Conservation (phyloP, 1,140 invertebrate genomes). For the Drosophila subpulchrella region DNA sequence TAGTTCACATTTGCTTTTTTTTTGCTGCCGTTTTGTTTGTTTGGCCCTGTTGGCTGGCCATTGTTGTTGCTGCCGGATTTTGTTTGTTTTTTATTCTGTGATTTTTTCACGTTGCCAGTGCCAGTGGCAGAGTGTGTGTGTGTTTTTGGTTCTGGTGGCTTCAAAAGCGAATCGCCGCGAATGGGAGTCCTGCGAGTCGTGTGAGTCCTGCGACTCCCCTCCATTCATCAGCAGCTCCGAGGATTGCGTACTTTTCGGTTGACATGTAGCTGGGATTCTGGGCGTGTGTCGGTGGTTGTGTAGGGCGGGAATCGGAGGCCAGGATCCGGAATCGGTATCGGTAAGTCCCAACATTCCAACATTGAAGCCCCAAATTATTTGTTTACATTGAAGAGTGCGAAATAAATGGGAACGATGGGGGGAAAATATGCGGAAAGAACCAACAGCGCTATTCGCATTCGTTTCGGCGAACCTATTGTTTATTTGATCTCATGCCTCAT, state of each 20-base stretch:
- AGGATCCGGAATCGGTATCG: conserved; percentile 65
- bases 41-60: conserved; percentile 6
- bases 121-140: conserved; percentile 21
- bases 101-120: conserved; percentile 9
- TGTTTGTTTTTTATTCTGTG: conserved; percentile 1
- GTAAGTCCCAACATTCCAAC: conserved; percentile 48
- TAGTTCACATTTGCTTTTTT: conserved; percentile 30
- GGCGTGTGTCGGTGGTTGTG: conserved; percentile 25
- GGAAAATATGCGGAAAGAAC: conserved; percentile 1
- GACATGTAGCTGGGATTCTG: conserved; percentile 51
- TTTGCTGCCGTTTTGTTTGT: conserved; percentile 22
- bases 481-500: conserved; percentile 9
- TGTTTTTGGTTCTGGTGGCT: no score
- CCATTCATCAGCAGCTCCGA: conserved; percentile 12
- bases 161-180: conserved; percentile 2
- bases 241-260: conserved; percentile 5
- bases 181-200: conserved; percentile 13
- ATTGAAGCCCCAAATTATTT: conserved; percentile 53
- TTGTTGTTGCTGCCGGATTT: conserved; percentile 18
- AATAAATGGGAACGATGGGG: not conserved
- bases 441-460: conserved; percentile 4
- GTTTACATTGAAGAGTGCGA: conserved; percentile 60
- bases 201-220: conserved; percentile 9
- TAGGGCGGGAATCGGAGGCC: not conserved
- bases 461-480: conserved; percentile 2